These are phyloP conservation scores for Melipona quadrifasciata DNA, from an alignment of 1,140 invertebrate genomes.

Conservation along the genomic window DNA sequence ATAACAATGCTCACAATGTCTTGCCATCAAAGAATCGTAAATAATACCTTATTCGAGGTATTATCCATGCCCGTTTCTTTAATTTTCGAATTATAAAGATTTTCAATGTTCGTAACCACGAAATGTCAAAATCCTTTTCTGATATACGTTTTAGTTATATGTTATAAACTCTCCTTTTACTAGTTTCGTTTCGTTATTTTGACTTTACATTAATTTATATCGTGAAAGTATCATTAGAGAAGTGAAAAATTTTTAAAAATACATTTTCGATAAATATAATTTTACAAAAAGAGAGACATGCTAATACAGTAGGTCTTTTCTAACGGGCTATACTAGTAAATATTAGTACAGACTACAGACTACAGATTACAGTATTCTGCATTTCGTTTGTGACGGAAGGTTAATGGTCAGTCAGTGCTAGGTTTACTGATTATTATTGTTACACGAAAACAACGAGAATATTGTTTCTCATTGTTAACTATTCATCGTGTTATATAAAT, in stretches of 20 bases:
- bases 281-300: background rate
- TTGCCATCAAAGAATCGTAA: background rate
- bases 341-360: conserved; percentile 18
- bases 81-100: background rate
- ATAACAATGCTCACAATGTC: background rate
- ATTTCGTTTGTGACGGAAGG: conserved; percentile 14
- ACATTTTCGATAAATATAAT: conserved; percentile 6
- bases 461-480: conserved; percentile 10
- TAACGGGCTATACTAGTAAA: background rate
- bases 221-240: background rate
- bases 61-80: conserved; percentile 51
- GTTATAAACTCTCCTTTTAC: background rate
- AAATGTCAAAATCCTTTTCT: conserved; percentile 55
- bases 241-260: background rate
- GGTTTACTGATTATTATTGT: background rate
- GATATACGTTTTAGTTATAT: background rate
- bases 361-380: background rate
- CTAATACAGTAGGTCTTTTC: background rate
- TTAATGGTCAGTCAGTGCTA: conserved; percentile 10
- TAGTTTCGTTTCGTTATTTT: background rate
- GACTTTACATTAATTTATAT: background rate
- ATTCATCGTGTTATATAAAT: background rate
- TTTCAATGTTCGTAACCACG: background rate
- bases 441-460: background rate
- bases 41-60: conserved; percentile 52